These are phyloP conservation scores for Pollenia amentaria DNA, from an alignment of 2,888 invertebrate species.

Conservation along the genomic window DNA sequence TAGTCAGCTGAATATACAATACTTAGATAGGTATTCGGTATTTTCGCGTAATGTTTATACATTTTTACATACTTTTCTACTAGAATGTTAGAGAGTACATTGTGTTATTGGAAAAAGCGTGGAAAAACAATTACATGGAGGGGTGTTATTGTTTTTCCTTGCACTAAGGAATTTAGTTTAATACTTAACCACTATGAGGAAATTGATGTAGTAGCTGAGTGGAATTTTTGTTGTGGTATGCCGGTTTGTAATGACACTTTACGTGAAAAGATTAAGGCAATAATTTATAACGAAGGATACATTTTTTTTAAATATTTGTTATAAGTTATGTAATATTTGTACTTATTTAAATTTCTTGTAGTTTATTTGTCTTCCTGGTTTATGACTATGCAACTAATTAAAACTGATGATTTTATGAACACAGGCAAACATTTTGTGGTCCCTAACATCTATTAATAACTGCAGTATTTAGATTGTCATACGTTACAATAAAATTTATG, in stretches of 20 bases:
- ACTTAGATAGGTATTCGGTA: too few relatives aligned
- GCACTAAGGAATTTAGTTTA: constrained; percentile 53
- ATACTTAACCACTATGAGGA: constrained; percentile 58
- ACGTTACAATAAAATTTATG: neutral
- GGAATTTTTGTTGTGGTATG: constrained; percentile 37
- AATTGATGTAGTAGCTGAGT: constrained; percentile 57
- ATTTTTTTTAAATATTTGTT: neutral
- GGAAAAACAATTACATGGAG: constrained; percentile 30
- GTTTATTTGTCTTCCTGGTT: constrained; percentile 3
- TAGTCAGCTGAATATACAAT: neutral
- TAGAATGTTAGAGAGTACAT: neutral
- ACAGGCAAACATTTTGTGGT: constrained; percentile 50
- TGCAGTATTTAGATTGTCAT: constrained; percentile 27
- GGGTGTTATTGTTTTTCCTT: too few relatives aligned
- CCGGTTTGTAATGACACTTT: neutral
- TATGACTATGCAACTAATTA: constrained; percentile 59
- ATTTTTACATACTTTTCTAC: neutral
- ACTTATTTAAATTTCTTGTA: neutral
- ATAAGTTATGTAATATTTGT: neutral
- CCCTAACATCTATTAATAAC: constrained; percentile 30
- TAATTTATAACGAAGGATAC: neutral
- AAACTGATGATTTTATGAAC: constrained; percentile 66
- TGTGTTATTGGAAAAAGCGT: constrained; percentile 4
- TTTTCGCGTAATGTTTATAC: neutral
- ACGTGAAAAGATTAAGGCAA: neutral